Base-by-base conservation (phyloP, 2,797 vertebrate species). In the Tolypeutes matacus region DNA sequence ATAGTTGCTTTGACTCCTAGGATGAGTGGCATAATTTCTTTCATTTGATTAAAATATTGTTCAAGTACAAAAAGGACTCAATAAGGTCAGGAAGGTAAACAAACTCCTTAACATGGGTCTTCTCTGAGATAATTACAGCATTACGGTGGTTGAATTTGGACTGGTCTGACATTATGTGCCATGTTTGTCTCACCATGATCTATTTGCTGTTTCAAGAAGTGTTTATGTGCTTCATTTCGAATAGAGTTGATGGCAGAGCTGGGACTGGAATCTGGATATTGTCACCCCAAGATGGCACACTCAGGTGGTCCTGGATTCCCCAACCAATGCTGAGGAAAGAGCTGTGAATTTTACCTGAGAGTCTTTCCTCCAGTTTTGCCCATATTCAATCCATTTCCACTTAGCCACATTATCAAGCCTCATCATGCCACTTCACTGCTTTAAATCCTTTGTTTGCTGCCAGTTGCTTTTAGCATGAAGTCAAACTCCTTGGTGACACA, bases 101-200 rank as follows among this genome's bases (percentile, higher is more conserved):
- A 9, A 67, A 67, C 1, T 11, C 34, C 42, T 80, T 46, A 12
- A 60, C 15, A 4, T 13, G 72, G 18, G 9, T 86, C 46, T 46
- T 29, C 14, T 31, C 51, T 5, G 4, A n/a, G 51, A 42, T 72
- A 67, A 17, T 60, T 11, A 14, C 20, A 70, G 21, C 20, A 1
- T 7, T 60, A 29, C 6, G 2, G 36, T 46, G 18, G 62, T 39
- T 62, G 72, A 49, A 31, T 62, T 60, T 42, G 80, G 60, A 51
- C 20, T 60, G 39, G 18, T 42, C n/a, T n/a, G 72, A n/a, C 34
- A 27, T 27, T 15, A 14, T 12, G 20, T 14, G 39, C 39, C 70
- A 5, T 1, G 0, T 73, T 31, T 15, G 25, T 29, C 58, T 75
- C 17, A 2, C 46, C 1, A 9, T 9, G 2, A 10, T 20, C 0